phyloP scores from a whole-genome alignment of 92 coral and sea anemone species.

The Plumapathes pennacea region DNA sequence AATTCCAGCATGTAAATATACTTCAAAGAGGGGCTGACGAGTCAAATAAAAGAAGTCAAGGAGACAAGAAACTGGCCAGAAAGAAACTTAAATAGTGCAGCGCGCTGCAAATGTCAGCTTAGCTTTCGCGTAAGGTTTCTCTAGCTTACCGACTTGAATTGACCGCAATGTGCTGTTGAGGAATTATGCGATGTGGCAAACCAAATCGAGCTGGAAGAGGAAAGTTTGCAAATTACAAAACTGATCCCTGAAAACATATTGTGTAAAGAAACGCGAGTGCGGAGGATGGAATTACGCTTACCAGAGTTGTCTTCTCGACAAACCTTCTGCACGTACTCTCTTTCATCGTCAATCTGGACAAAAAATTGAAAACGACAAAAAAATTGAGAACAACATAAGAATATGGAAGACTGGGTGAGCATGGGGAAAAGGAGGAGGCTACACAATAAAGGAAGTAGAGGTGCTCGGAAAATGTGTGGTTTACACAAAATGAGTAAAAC shows the following conservation, averaged over 20 bases:
- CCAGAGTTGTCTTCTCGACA: constrained; percentile 86
- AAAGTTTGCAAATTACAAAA: neutral
- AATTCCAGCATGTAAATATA: constrained; percentile 95
- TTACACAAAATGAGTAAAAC: too few relatives aligned
- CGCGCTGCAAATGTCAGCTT: too few relatives aligned
- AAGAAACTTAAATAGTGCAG: neutral
- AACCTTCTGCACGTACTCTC: constrained; percentile 92
- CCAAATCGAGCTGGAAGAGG: constrained; percentile 68
- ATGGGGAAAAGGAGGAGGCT: too few relatives aligned
- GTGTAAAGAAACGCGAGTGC: neutral
- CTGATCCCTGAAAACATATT: neutral
- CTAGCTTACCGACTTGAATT: constrained; percentile 90
- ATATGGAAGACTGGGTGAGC: too few relatives aligned
- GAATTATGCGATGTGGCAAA: constrained; percentile 90
- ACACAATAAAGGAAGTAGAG: too few relatives aligned
- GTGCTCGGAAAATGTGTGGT: too few relatives aligned
- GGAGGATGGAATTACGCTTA: constrained; percentile 3
- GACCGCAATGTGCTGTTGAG: constrained; percentile 93
- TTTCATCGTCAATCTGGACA: constrained; percentile 77
- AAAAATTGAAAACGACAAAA: neutral
- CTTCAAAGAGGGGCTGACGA: constrained; percentile 77
- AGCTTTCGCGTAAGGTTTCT: too few relatives aligned
- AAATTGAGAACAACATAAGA: neutral
- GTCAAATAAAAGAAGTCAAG: neutral
- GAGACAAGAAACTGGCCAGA: neutral